phyloP scores from a whole-genome alignment of 2,888 invertebrate species.

The Dasysyrphus tricinctus region DNA sequence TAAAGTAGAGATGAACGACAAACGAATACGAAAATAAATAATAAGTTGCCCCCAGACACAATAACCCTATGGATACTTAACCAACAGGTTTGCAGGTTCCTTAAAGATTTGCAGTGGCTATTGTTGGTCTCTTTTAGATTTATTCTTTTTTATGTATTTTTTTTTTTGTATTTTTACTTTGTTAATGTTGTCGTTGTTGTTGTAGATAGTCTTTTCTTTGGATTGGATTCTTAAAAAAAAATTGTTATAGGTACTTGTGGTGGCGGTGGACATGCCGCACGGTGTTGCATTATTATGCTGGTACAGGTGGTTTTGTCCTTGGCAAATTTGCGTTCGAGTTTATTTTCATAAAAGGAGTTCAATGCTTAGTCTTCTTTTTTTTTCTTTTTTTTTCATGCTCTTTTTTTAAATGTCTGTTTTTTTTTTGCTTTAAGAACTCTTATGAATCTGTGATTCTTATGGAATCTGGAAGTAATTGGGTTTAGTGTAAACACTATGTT shows the following conservation, averaged over 20 bases:
- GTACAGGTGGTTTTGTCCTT: slow-evolving; percentile 82
- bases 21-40: slow-evolving; percentile 75
- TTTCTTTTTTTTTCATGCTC: slow-evolving; percentile 14
- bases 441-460: slow-evolving; percentile 1
- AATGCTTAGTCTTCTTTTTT: slow-evolving; percentile 22
- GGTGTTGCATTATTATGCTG: slow-evolving; percentile 81
- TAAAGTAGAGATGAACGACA: slow-evolving; percentile 69
- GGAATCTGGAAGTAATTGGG: slow-evolving; percentile 19
- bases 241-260: slow-evolving; percentile 65
- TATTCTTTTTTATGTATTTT: slow-evolving; percentile 54
- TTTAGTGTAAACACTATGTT: slow-evolving; percentile 9
- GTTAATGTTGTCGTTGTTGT: slow-evolving; percentile 17
- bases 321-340: slow-evolving; percentile 75
- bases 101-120: slow-evolving; percentile 59
- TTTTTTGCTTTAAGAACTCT: neutral
- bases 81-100: slow-evolving; percentile 73
- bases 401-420: neutral
- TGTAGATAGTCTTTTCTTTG: slow-evolving; percentile 4
- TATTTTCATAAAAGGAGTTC: slow-evolving; percentile 70
- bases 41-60: slow-evolving; percentile 75
- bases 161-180: slow-evolving; percentile 10
- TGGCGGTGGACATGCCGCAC: slow-evolving; percentile 71
- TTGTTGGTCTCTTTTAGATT: slow-evolving; percentile 50
- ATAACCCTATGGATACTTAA: slow-evolving; percentile 74
- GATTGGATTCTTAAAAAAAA: slow-evolving; percentile 43